Conservation (phyloP, 1,140 invertebrate genomes). For the Halictus rubicundus region DNA sequence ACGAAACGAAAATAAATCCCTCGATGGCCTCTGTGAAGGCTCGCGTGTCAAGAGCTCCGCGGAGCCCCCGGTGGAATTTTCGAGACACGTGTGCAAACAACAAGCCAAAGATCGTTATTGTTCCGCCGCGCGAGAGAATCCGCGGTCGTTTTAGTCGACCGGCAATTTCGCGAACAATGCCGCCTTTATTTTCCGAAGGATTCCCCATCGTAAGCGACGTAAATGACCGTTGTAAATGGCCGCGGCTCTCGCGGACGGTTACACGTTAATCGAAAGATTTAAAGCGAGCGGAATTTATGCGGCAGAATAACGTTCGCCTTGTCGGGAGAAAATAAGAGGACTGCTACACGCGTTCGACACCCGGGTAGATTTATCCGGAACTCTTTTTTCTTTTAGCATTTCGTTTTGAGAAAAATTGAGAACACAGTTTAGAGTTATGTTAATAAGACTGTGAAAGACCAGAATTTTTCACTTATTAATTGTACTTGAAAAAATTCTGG, state of each 20-base stretch:
- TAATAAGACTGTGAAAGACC: too few species aligned
- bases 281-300: too few species aligned
- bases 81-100: constrained; percentile 60
- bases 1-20: constrained; percentile 62
- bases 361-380: too few species aligned
- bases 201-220: neutral
- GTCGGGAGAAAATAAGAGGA: too few species aligned
- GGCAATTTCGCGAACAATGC: constrained; percentile 18
- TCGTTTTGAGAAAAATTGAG: too few species aligned
- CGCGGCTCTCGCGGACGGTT: neutral
- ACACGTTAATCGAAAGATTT: neutral
- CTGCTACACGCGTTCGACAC: too few species aligned
- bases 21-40: constrained; percentile 48
- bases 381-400: too few species aligned
- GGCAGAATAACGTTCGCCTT: too few species aligned
- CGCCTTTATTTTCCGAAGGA: constrained; percentile 13
- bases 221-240: neutral
- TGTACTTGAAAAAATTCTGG: too few species aligned
- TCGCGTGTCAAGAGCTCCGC: constrained; percentile 21
- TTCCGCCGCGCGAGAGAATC: constrained; percentile 9
- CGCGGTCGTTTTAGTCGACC: neutral
- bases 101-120: constrained; percentile 42
- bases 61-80: constrained; percentile 39
- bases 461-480: too few species aligned
- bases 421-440: too few species aligned